These are phyloP conservation scores for Pitangus sulphuratus DNA, from an alignment of 2,797 vertebrate genomes.

Conservation along the genomic window DNA sequence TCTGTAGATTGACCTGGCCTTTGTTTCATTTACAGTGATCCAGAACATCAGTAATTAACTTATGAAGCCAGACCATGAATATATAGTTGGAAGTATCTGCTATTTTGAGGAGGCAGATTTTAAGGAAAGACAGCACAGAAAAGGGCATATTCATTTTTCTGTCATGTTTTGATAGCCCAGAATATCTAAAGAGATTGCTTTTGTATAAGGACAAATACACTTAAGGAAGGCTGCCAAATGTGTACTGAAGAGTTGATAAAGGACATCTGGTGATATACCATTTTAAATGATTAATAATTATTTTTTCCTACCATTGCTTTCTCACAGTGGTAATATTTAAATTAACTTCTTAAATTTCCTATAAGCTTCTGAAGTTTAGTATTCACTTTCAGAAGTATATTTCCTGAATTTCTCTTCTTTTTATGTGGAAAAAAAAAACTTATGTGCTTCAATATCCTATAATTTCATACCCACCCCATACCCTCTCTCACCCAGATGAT, in stretches of 20 bases:
- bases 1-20: neutral
- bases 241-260: neutral
- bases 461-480: neutral
- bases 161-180: neutral
- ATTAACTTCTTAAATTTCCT: neutral
- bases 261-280: neutral
- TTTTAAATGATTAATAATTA: neutral
- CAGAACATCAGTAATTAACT: neutral
- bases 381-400: neutral
- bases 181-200: neutral
- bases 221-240: neutral
- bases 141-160: slow-evolving; percentile 12
- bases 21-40: neutral
- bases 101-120: neutral
- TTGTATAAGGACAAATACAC: neutral
- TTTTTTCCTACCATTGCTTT: neutral
- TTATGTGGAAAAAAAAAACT: neutral
- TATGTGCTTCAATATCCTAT: neutral
- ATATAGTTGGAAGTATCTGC: neutral
- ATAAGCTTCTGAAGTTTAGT: neutral
- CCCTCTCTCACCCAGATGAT: neutral
- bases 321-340: neutral
- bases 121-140: neutral
- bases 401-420: neutral
- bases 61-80: neutral